These are phyloP conservation scores for Pardalotus punctatus DNA, from an alignment of 2,113 vertebrate species.

Conservation along the genomic window DNA sequence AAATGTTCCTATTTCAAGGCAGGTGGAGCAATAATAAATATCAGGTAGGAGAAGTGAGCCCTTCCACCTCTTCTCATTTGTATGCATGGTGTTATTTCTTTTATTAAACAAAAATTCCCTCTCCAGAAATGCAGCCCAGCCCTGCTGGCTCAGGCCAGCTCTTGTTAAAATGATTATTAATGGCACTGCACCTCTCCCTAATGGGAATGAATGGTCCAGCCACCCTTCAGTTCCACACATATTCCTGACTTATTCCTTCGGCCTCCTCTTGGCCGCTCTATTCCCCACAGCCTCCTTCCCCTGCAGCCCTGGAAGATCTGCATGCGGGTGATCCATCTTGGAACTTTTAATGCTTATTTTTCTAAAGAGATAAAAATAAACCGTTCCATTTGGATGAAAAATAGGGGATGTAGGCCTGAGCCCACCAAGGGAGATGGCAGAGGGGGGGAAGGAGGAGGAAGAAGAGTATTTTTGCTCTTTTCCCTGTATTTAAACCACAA, in stretches of 20 bases:
- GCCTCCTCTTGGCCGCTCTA: not conserved
- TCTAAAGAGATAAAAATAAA: slow-evolving; percentile 19
- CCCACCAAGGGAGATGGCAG: not conserved
- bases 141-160: not conserved
- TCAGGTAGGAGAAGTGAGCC: not conserved
- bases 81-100: not conserved
- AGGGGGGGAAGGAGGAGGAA: not conserved
- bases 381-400: not conserved
- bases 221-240: not conserved
- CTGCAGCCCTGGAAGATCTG: not conserved
- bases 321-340: not conserved
- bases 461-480: not conserved
- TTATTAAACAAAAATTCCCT: slow-evolving; percentile 32
- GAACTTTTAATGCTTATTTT: slow-evolving; percentile 7
- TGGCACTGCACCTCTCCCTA: not conserved
- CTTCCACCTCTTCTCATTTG: not conserved
- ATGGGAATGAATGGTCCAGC: slow-evolving; percentile 34
- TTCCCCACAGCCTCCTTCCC: not conserved
- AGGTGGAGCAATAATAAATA: slow-evolving; percentile 33
- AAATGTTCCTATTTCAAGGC: not conserved
- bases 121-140: not conserved
- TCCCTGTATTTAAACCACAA: not conserved
- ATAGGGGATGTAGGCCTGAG: not conserved
- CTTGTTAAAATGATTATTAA: slow-evolving; percentile 58
- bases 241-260: slow-evolving; percentile 8